Evolutionary conservation across 2,797 vertebrate genomes (phyloP).

Genomic region (Fratercula arctica): DNA sequence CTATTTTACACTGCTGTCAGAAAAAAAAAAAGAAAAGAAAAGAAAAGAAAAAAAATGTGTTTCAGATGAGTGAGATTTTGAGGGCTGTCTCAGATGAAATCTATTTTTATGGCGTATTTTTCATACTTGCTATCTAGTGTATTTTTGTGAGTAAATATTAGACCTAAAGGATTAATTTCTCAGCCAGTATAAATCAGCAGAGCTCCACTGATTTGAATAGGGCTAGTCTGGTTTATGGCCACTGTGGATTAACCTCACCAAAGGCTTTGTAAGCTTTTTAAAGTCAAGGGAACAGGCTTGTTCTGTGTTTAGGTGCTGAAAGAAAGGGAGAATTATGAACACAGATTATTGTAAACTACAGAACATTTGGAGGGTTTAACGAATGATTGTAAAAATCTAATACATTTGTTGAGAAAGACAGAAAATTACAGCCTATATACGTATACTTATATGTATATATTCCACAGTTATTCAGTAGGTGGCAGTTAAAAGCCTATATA

Average conservation of each 20-base stretch:
- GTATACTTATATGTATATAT: not conserved
- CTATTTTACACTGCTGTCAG: not conserved
- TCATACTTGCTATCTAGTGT: not conserved
- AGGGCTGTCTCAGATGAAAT: not conserved
- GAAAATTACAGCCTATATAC: not conserved
- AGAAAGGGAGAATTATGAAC: not conserved
- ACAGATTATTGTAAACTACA: not conserved
- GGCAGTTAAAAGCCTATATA: conserved; percentile 67
- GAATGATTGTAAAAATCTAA: not conserved
- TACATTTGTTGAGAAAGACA: not conserved
- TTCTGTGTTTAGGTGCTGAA: not conserved
- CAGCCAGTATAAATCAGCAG: not conserved
- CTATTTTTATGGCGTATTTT: not conserved
- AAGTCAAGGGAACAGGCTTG: not conserved
- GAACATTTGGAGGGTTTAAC: not conserved
- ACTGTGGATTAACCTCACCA: not conserved
- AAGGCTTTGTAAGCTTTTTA: not conserved
- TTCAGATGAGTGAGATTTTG: not conserved
- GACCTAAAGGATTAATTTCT: not conserved
- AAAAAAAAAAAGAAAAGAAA: not conserved
- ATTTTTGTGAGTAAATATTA: not conserved
- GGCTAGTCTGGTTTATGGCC: not conserved
- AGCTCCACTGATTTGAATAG: not conserved
- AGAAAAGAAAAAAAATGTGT: not conserved
- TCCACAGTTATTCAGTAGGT: conserved; percentile 66